These are phyloP conservation scores for Progne subis DNA, from an alignment of 2,113 vertebrate species.

Conservation along the genomic window DNA sequence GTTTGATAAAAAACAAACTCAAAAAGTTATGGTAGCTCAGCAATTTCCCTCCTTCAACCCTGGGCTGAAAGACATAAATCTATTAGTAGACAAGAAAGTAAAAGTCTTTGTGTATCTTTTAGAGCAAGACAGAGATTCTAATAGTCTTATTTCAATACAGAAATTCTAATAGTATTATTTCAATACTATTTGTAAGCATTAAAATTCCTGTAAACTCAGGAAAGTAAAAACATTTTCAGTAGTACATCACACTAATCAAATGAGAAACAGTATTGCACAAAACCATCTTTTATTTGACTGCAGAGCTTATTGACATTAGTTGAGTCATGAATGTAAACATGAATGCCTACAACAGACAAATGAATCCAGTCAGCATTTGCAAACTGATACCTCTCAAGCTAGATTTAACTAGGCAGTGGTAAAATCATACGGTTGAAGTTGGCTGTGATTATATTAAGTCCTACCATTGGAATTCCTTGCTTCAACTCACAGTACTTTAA, in stretches of 20 bases:
- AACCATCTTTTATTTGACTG: not conserved
- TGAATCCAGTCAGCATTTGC: not conserved
- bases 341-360: not conserved
- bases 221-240: not conserved
- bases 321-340: not conserved
- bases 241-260: not conserved
- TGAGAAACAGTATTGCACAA: not conserved
- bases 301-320: not conserved
- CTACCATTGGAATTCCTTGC: not conserved
- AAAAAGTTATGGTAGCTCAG: not conserved
- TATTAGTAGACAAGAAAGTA: not conserved
- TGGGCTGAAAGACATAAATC: not conserved
- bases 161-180: not conserved
- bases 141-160: not conserved
- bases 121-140: not conserved
- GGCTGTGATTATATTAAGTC: not conserved
- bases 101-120: not conserved
- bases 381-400: not conserved
- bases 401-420: not conserved
- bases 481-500: constrained; percentile 8
- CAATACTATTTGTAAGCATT: not conserved
- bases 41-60: not conserved
- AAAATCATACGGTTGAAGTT: constrained; percentile 32
- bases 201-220: not conserved
- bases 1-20: not conserved